These are phyloP conservation scores for Eurytoma adleriae DNA, from an alignment of 2,888 invertebrate genomes.

Conservation along the genomic window DNA sequence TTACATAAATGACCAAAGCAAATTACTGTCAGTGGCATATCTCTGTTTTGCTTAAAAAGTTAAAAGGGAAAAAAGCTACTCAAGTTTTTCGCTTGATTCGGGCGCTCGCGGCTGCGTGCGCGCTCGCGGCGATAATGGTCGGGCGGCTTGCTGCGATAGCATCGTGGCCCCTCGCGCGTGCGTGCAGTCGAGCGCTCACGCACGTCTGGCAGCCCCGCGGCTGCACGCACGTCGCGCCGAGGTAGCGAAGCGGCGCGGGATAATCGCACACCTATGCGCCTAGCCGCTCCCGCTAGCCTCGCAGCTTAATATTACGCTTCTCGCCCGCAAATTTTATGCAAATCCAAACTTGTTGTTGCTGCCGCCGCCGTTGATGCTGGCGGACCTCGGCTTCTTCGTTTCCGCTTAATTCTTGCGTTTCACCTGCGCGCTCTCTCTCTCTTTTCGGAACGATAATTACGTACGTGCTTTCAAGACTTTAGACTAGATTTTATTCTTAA, in stretches of 20 bases:
- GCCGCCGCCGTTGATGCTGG: not conserved
- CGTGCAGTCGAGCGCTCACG: not conserved
- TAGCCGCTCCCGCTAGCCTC: not conserved
- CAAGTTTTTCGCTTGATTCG: not conserved
- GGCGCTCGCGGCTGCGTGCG: conserved; percentile 5
- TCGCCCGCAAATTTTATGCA: conserved; percentile 55
- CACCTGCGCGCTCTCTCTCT: not conserved
- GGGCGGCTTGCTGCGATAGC: conserved; percentile 11
- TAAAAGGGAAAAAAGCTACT: too few relatives aligned
- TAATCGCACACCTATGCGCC: conserved; percentile 13
- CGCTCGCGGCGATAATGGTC: conserved; percentile 21
- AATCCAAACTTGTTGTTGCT: conserved; percentile 12
- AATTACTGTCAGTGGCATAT: too few relatives aligned
- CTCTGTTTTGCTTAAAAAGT: too few relatives aligned
- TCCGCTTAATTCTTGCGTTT: not conserved
- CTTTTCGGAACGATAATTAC: too few relatives aligned
- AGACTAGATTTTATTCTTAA: too few relatives aligned
- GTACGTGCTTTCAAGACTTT: too few relatives aligned
- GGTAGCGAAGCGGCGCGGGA: conserved; percentile 6
- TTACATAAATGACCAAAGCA: too few relatives aligned
- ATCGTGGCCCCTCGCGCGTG: not conserved
- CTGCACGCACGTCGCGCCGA: conserved; percentile 6
- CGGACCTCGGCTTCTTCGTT: not conserved
- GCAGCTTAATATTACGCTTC: conserved; percentile 42
- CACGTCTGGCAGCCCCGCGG: not conserved